Evolutionary conservation across 2,888 invertebrate species (phyloP).

Genomic region (Rhagonycha lutea): DNA sequence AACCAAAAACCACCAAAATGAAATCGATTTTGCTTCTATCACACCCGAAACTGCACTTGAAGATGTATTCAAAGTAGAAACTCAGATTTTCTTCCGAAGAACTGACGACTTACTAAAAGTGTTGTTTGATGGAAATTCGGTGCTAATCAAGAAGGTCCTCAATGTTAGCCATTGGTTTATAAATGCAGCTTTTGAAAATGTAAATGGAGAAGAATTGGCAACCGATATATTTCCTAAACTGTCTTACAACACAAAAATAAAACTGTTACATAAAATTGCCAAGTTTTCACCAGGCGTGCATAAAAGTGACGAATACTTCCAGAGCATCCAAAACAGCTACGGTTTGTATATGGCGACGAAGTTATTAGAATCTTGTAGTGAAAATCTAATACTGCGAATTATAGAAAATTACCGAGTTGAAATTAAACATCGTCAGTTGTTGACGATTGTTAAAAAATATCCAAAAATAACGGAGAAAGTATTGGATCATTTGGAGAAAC

Average conservation of each 20-base stretch:
- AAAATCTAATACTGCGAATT: slow-evolving; percentile 11
- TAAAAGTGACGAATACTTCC: slow-evolving; percentile 21
- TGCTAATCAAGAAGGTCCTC: slow-evolving; percentile 22
- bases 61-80: slow-evolving; percentile 19
- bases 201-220: slow-evolving; percentile 14
- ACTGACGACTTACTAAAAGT: slow-evolving; percentile 15
- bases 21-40: slow-evolving; percentile 7
- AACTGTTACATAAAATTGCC: slow-evolving; percentile 18
- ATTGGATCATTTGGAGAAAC: slow-evolving; percentile 3
- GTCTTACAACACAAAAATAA: slow-evolving; percentile 24
- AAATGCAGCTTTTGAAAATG: slow-evolving; percentile 13
- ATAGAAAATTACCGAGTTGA: slow-evolving; percentile 13
- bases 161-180: slow-evolving; percentile 24
- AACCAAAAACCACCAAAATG: not conserved
- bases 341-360: slow-evolving; percentile 19
- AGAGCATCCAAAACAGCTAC: slow-evolving; percentile 17
- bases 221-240: slow-evolving; percentile 20
- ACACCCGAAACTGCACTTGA: slow-evolving; percentile 10
- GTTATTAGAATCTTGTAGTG: slow-evolving; percentile 22
- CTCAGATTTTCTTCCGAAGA: slow-evolving; percentile 19
- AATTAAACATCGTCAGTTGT: slow-evolving; percentile 14
- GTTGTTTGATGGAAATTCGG: slow-evolving; percentile 17
- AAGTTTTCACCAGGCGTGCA: not conserved
- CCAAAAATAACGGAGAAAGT: slow-evolving; percentile 9
- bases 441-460: slow-evolving; percentile 16